Evolutionary conservation across 2,797 vertebrate species (phyloP).

Genomic region (Sebastes umbrosus): DNA sequence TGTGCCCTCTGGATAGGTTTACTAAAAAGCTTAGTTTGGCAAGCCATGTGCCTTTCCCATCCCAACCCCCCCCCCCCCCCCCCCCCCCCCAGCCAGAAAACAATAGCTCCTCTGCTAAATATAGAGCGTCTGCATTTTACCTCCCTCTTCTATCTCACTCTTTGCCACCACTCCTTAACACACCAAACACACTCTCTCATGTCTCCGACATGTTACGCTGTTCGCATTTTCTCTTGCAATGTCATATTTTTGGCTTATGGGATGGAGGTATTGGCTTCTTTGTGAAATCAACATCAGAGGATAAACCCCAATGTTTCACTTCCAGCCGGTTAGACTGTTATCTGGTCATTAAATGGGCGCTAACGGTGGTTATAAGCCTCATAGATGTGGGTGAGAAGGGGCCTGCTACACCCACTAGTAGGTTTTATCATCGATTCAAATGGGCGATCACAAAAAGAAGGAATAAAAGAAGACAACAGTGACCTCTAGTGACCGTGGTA

Average conservation of each 20-base stretch:
- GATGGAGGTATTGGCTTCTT: not conserved
- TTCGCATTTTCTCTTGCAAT: not conserved
- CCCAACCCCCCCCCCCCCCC: not conserved
- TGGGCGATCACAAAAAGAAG: no score
- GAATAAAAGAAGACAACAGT: no score
- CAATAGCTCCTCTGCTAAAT: constrained; percentile 72
- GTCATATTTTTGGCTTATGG: constrained; percentile 23
- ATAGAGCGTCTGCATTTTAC: constrained; percentile 64
- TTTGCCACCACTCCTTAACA: constrained; percentile 24
- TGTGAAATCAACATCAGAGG: constrained; percentile 15
- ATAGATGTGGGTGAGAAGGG: no score
- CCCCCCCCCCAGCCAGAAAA: constrained; percentile 51
- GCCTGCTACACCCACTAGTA: no score
- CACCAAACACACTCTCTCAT: constrained; percentile 7
- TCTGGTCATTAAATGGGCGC: no score
- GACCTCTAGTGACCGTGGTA: no score
- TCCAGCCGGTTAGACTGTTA: no score
- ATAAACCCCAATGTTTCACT: constrained; percentile 17
- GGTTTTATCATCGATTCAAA: no score
- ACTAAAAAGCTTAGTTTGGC: constrained; percentile 43
- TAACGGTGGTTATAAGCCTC: no score
- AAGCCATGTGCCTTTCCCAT: constrained; percentile 17
- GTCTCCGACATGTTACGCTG: constrained; percentile 9
- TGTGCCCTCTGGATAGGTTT: constrained; percentile 41
- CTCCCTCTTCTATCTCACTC: constrained; percentile 49